These are phyloP conservation scores for Gallinago stenura DNA, from an alignment of 2,797 vertebrate species.

Conservation along the genomic window DNA sequence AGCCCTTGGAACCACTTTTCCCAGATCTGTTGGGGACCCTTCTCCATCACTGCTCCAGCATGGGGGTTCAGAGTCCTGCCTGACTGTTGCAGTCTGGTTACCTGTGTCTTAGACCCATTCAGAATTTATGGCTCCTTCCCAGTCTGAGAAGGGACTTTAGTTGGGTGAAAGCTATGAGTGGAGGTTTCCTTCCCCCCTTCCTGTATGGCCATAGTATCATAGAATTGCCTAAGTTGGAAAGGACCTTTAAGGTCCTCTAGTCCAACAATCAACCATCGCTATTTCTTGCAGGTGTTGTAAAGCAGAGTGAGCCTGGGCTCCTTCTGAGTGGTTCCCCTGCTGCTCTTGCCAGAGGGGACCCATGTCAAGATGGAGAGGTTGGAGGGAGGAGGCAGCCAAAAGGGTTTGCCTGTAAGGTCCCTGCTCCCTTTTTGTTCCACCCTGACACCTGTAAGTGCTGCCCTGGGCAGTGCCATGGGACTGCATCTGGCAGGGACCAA, in stretches of 20 bases:
- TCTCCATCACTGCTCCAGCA: rapidly evolving
- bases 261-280: background rate
- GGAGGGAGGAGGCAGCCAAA: background rate
- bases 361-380: background rate
- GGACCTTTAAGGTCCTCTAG: too few relatives aligned
- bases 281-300: background rate
- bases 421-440: background rate
- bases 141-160: background rate
- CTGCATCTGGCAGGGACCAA: rapidly evolving
- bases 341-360: background rate
- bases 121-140: background rate
- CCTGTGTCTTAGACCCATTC: background rate
- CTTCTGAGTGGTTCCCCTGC: background rate
- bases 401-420: background rate
- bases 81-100: background rate
- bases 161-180: too few relatives aligned
- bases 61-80: background rate
- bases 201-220: background rate
- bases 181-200: background rate
- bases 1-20: background rate
- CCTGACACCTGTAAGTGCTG: background rate
- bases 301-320: rapidly evolving
- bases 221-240: too few relatives aligned
- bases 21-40: background rate
- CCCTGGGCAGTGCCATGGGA: background rate